Percentiles rank a stretch among this genome's conserved stretches.
Conservation (phyloP, 2,888 invertebrate genomes). For the Drosophila mettleri region DNA sequence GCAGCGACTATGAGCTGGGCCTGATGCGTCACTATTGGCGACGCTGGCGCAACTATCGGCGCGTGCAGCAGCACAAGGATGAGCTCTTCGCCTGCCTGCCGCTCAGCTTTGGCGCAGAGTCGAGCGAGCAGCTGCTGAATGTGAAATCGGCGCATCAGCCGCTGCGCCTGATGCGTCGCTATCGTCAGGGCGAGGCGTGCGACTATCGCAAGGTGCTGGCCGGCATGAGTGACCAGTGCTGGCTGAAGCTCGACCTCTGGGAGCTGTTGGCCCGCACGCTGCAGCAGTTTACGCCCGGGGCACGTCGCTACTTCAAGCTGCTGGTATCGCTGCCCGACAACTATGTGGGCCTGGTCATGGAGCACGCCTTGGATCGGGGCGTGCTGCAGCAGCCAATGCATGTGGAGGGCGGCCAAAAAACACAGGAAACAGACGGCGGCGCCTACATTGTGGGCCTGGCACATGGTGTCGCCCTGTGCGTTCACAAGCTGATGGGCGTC, state of each 20-base stretch:
- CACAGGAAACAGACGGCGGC: not conserved
- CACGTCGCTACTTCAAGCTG: conserved; percentile 78
- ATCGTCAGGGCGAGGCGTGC: conserved; percentile 84
- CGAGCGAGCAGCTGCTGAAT: conserved; percentile 56
- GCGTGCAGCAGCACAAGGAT: conserved; percentile 85
- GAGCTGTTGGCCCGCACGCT: conserved; percentile 56
- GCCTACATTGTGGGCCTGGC: conserved; percentile 70
- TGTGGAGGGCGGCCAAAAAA: not conserved
- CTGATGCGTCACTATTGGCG: conserved; percentile 84
- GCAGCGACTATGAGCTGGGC: conserved; percentile 72
- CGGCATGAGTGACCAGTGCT: conserved; percentile 44
- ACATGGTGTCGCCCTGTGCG: conserved; percentile 78
- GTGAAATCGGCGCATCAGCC: conserved; percentile 69
- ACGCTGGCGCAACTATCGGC: conserved; percentile 85
- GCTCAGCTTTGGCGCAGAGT: conserved; percentile 86
- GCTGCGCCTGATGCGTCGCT: conserved; percentile 86
- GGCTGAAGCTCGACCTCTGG: conserved; percentile 76
- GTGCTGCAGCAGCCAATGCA: conserved; percentile 60
- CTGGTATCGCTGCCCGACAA: conserved; percentile 77
- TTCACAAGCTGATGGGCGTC: conserved; percentile 81
- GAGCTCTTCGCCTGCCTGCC: conserved; percentile 86
- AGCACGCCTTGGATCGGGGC: conserved; percentile 76
- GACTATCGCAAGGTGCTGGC: conserved; percentile 69
- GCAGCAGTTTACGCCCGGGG: conserved; percentile 49
- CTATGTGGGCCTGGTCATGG: conserved; percentile 68